Percentiles rank a stretch among this genome's conserved stretches.
phyloP scores from a whole-genome alignment of 2,113 vertebrate species.

The Forbesichthys agassizii region DNA sequence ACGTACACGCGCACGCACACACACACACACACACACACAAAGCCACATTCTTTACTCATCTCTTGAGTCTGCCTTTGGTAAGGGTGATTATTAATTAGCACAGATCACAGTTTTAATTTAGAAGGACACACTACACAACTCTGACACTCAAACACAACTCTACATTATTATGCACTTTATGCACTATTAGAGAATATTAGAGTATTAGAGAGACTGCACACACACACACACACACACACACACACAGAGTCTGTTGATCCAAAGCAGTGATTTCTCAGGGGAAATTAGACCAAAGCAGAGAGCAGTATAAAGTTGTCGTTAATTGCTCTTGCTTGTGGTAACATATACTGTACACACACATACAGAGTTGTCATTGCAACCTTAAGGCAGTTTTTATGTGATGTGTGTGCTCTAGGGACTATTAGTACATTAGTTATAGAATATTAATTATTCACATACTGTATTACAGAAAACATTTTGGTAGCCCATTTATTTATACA shows the following conservation, averaged over 20 bases:
- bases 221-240: slow-evolving; percentile 2
- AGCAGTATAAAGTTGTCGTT: slow-evolving; percentile 65
- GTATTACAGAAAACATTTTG: too few relatives aligned
- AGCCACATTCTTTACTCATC: slow-evolving; percentile 26
- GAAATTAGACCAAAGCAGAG: slow-evolving; percentile 73
- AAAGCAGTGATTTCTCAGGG: slow-evolving; percentile 67
- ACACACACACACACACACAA: slow-evolving; percentile 1
- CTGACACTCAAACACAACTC: slow-evolving; percentile 10
- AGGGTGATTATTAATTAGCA: slow-evolving; percentile 65
- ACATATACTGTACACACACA: slow-evolving; percentile 12
- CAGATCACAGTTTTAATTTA: slow-evolving; percentile 53
- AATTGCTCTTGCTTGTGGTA: slow-evolving; percentile 61
- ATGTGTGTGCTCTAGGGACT: too few relatives aligned
- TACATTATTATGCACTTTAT: slow-evolving; percentile 21
- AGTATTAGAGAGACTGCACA: background rate
- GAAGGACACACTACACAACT: slow-evolving; percentile 49
- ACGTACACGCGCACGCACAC: background rate
- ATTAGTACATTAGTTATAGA: too few relatives aligned
- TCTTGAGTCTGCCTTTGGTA: slow-evolving; percentile 47
- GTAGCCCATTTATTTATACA: too few relatives aligned
- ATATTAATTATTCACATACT: too few relatives aligned
- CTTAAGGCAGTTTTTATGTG: slow-evolving; percentile 28
- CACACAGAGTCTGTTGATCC: slow-evolving; percentile 50
- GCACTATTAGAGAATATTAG: slow-evolving; percentile 39
- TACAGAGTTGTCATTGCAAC: slow-evolving; percentile 25